Evolutionary conservation across 2,113 vertebrate species (phyloP).

Genomic region (Cottus gobio): DNA sequence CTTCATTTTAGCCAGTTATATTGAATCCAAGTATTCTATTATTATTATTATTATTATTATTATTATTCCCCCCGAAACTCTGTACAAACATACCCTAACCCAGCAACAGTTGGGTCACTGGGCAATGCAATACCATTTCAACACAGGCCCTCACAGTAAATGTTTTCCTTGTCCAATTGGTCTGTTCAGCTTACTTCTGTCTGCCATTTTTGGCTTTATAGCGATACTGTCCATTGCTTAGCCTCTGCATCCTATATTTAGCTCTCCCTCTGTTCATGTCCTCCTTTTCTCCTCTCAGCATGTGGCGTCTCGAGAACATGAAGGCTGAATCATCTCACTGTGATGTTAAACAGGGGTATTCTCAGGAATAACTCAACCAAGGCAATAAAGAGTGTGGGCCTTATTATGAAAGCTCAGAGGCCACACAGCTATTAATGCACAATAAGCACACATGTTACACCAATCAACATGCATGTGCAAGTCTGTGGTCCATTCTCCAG

Average conservation of each 20-base stretch:
- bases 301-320: background rate
- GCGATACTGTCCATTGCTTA: slow-evolving; percentile 10
- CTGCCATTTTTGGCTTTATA: background rate
- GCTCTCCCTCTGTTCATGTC: background rate
- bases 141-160: slow-evolving; percentile 25
- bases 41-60: slow-evolving; percentile 7
- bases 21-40: slow-evolving; percentile 64
- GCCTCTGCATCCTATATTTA: background rate
- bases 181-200: background rate
- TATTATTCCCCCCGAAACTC: background rate
- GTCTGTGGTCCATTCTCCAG: background rate
- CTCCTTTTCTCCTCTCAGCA: background rate
- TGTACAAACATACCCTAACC: background rate
- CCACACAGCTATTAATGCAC: background rate
- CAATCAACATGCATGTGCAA: background rate
- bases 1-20: slow-evolving; percentile 51
- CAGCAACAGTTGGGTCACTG: slow-evolving; percentile 22
- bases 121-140: slow-evolving; percentile 47
- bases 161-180: background rate
- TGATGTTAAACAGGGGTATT: slow-evolving; percentile 14
- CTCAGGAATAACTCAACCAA: slow-evolving; percentile 3
- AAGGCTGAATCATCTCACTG: slow-evolving; percentile 4
- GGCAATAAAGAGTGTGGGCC: background rate
- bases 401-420: background rate
- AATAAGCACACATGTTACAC: background rate